A percentile compares a stretch with the other conserved stretches of the same genome.
Conservation (phyloP, 1,140 invertebrate species). For the Schlechtendalia chinensis region DNA sequence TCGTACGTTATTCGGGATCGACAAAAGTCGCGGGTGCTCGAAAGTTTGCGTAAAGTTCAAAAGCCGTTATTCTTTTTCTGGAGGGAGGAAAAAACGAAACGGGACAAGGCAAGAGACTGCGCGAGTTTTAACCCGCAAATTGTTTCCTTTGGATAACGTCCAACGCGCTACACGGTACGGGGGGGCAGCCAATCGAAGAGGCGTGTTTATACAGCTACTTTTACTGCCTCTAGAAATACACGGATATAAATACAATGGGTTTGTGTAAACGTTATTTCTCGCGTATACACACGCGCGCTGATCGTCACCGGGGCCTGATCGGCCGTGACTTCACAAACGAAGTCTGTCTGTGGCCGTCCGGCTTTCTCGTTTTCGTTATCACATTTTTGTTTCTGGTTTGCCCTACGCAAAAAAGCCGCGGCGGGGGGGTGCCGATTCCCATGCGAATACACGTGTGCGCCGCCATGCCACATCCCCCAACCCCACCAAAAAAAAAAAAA, state of each 20-base stretch:
- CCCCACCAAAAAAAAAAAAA: too few relatives aligned
- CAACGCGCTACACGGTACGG: background rate
- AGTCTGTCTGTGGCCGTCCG: background rate
- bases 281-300: background rate
- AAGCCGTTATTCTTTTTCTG: conserved; percentile 1
- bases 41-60: conserved; percentile 32
- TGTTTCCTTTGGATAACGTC: conserved; percentile 41
- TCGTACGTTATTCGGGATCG: conserved; percentile 13
- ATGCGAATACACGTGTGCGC: too few relatives aligned
- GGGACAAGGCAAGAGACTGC: background rate
- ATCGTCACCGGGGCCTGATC: background rate
- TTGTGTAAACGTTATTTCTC: conserved; percentile 38
- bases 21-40: conserved; percentile 6
- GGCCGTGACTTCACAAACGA: too few relatives aligned
- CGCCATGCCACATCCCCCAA: too few relatives aligned
- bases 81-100: background rate
- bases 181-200: conserved; percentile 33
- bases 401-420: too few relatives aligned
- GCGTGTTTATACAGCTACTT: conserved; percentile 42
- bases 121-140: conserved; percentile 28
- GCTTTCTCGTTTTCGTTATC: background rate
- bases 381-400: background rate
- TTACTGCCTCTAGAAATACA: conserved; percentile 45
- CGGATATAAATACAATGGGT: conserved; percentile 41
- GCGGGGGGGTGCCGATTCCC: too few relatives aligned